Base-by-base conservation (phyloP, 2,113 vertebrate species). In the Bostrychus sinensis region DNA sequence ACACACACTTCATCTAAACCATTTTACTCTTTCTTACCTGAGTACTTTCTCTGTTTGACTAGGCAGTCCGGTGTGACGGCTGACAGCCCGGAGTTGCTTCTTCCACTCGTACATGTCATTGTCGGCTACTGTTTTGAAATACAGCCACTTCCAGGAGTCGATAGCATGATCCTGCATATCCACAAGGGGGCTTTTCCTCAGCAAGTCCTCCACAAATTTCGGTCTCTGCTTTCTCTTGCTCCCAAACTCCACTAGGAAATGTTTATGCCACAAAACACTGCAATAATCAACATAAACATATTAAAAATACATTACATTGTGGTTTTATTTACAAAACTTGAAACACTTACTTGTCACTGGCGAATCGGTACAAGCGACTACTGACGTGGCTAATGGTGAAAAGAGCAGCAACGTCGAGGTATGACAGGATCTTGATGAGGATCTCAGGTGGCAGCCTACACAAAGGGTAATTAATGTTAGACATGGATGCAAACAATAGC, bases 291-390 rank as follows among this genome's bases (percentile, higher is more conserved):
- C 11, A 34, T 7, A 17, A 9, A 26, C 8, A 25, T 48, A 11
- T 2, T 48, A 22, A 34, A 34, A 22, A 23, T 26, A 51, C 19
- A 56, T 36, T 20, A 37, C 4, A 37, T 39, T 37, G 1, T 28
- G 25, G 20, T 42, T 59, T 6, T 13, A 61, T 32, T 36, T 26
- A 46, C 9, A 55, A 68, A 19, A 46, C 10, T 10, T 56, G 36
- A 20, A n/a, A 53, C 17, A 81, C 95, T 93, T 93, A 98, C 96
- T 96, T 95, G 87, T 94, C 92, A 66, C 64, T 95, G 76, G 94
- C 88, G 55, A 96, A 86, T 9, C 91, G 86, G 77, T 89, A 85
- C 78, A 97, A 92, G 62, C 19, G 75, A 25, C 88, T 95, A 80
- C 80, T 97, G 71, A 94, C 89, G 53, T 94, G 92, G 37, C 93